Base-by-base conservation (phyloP, 1,140 invertebrate genomes). In the Bombus sylvicola region DNA sequence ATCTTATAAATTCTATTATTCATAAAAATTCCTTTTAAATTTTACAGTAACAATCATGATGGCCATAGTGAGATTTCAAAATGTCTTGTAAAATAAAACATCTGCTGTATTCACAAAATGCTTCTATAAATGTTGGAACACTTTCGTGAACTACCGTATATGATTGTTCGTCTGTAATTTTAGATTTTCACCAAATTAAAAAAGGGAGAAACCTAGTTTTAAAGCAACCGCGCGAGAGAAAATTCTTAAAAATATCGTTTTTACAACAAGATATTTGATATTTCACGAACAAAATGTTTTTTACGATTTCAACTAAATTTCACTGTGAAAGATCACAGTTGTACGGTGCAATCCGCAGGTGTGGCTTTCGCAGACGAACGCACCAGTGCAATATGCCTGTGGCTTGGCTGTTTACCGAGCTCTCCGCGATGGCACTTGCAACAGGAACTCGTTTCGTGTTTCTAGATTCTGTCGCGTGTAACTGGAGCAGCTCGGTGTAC, bases 361-460 rank as follows among this genome's bases (percentile, higher is more conserved):
- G 76, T 53, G 15, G n/a, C 4, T 37, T 28, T 31, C 74, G 62
- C 39, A 77, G 59, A 71, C 71, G 41, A 64, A 72, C 57, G 39
- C 77, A 71, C 31, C 31, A 12, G 39, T n/a, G 72, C 71, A 77
- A 86, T 86, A 86, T 83, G 39, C 81, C 39, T 57, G 81, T 72
- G 53, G 41, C 73, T 31, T 71, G 39, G 73, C 22, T 86, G 81
- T 86, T 86, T 86, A 64, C 73, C 72, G 66, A 83, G 85, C 81
- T 77, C 85, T 86, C 64, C 25, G 81, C 53, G 31, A 83, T n/a
- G 31, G 53, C 64, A 83, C 47, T 76, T 75, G 47, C 59, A 41
- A 75, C 80, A 41, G 72, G 39, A 83, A 77, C 72, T 83, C 81
- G 85, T 86, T 83, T 86, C 73, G 53, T 77, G 81, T 77, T 77